Evolutionary conservation across 2,797 vertebrate species (phyloP), one percentile per base, ranked within the genome.

Genomic region (Falco biarmicus): DNA sequence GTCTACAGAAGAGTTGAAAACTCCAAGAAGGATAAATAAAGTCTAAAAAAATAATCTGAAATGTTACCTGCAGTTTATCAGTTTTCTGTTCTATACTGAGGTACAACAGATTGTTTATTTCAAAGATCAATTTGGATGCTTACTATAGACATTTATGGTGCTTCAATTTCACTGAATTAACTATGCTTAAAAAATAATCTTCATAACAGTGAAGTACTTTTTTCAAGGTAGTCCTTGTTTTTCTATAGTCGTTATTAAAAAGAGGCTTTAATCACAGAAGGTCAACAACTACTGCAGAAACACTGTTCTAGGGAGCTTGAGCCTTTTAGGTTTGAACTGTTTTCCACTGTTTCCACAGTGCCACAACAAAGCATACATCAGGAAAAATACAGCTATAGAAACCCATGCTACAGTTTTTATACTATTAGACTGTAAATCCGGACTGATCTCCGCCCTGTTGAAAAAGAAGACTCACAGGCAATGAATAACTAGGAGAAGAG

Each of bases 1-100:
- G 86, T 64, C 60, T 26, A 83, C 34, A 93, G 65, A 63, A 86
- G 66, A 57, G 54, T 95, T 85, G 47, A 90, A 96, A 96, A 77
- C 25, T 77, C 29, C 13, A 15, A 65, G 39, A 56, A 69, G 20
- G 45, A 63, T 41, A 43, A 63, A 51, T 37, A 43, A 63, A 51
- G 13, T 63, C 41, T 31, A 6, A 82, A 78, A 26, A 25, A 51
- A 12, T 47, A 28, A 32, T 51, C 10, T 22, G 32, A 83, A 85
- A 13, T 28, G 11, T 47, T 83, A 63, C 5, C 13, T 63, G 24
- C 48, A 41, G 31, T 63, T 91, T 51, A 32, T 37, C 53, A n/a
- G 8, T 32, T 47, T 65, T 48, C 39, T 51, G 10, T 20, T 76
- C 39, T 28, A 24, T 43, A 76, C 24, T 63, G 7, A 64, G 4